phyloP scores from a whole-genome alignment of 1,140 invertebrate species.

The Battus philenor region DNA sequence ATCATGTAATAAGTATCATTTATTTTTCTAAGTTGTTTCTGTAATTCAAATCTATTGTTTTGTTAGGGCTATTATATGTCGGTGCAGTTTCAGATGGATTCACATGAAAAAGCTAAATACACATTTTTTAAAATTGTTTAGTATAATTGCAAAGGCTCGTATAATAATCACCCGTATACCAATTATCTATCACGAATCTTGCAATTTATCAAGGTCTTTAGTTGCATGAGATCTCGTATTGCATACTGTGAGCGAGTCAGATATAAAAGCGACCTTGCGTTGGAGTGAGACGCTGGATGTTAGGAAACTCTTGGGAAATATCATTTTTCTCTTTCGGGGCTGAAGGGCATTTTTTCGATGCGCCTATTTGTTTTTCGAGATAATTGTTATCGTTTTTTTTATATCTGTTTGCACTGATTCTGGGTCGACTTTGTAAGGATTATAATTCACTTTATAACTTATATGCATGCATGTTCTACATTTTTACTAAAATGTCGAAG shows the following conservation, averaged over 20 bases:
- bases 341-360: constrained; percentile 66
- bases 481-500: background rate
- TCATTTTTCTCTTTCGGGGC: constrained; percentile 66
- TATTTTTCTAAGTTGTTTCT: constrained; percentile 4
- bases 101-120: background rate
- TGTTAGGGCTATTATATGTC: constrained; percentile 7
- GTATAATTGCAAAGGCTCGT: constrained; percentile 40
- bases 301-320: constrained; percentile 72
- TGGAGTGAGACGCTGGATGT: constrained; percentile 50
- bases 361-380: constrained; percentile 51
- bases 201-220: constrained; percentile 69
- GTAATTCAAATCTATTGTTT: constrained; percentile 11
- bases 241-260: constrained; percentile 62
- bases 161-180: constrained; percentile 64
- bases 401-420: constrained; percentile 38
- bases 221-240: constrained; percentile 70
- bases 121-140: constrained; percentile 25
- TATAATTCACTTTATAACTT: background rate
- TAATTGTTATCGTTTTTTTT: constrained; percentile 42
- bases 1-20: too few relatives aligned
- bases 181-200: constrained; percentile 73
- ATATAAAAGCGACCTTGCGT: constrained; percentile 50
- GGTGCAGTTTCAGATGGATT: background rate
- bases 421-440: constrained; percentile 36
- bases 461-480: background rate